A percentile compares a stretch with the other conserved stretches of the same genome.
Evolutionary conservation across 2,113 vertebrate species (phyloP).

Genomic region (Rattus rattus): DNA sequence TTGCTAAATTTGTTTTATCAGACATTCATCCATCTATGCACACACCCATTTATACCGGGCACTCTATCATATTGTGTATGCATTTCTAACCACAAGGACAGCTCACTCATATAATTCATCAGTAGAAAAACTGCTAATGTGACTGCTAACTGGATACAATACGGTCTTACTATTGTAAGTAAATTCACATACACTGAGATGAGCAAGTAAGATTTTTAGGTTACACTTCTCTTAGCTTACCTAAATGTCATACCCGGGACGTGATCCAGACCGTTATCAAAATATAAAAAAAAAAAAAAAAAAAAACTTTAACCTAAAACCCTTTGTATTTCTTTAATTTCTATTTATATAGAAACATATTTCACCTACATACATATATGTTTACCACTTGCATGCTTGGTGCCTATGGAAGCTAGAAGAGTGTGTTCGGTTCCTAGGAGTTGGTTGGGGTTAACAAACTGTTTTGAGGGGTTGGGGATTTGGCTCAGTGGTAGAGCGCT

Average conservation of each 20-base stretch:
- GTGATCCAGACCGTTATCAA: neutral
- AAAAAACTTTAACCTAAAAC: neutral
- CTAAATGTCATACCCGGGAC: neutral
- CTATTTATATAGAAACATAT: neutral
- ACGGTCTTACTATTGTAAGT: neutral
- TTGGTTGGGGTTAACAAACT: neutral
- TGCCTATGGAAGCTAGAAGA: neutral
- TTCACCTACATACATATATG: neutral
- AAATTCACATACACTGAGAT: slow-evolving; percentile 43
- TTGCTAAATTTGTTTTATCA: neutral
- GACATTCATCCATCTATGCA: neutral
- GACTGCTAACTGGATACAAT: neutral
- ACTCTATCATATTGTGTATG: neutral
- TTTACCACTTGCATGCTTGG: neutral
- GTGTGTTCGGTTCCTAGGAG: neutral
- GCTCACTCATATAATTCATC: neutral
- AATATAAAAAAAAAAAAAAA: neutral
- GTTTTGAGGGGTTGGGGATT: no score
- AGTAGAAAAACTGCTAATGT: neutral
- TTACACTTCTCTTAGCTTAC: neutral
- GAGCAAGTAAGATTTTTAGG: neutral
- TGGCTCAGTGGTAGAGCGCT: no score
- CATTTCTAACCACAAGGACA: slow-evolving; percentile 30
- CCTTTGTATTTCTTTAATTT: neutral
- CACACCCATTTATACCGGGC: neutral